Conservation (phyloP, 2,797 vertebrate genomes). For the Sebastes minor region DNA sequence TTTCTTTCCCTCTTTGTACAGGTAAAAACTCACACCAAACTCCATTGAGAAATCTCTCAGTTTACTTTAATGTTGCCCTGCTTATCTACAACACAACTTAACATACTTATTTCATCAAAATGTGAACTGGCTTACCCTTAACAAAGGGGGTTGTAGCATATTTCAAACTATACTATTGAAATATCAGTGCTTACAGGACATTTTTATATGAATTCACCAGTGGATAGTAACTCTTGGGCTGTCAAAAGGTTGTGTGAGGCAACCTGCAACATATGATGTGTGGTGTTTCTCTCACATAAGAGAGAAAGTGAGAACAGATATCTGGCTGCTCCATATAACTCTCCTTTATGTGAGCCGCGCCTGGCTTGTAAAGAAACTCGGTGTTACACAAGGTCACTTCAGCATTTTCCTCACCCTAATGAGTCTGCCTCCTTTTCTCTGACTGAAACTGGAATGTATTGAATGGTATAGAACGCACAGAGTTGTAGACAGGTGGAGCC, state of each 20-base stretch:
- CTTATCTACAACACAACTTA: conserved; percentile 24
- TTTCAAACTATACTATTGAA: background rate
- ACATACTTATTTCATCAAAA: conserved; percentile 4
- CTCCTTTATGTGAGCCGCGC: conserved; percentile 22
- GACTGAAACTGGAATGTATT: background rate
- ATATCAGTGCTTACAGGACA: background rate
- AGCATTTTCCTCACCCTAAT: conserved; percentile 25
- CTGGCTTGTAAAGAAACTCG: conserved; percentile 30
- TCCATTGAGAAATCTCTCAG: conserved; percentile 45
- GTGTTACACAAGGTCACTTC: conserved; percentile 16
- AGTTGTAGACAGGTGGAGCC: conserved; percentile 47
- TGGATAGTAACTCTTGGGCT: background rate
- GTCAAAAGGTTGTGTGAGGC: background rate
- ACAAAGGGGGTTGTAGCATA: background rate
- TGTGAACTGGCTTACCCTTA: background rate
- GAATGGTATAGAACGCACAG: background rate
- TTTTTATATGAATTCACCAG: background rate
- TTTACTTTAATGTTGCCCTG: background rate
- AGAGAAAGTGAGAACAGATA: background rate
- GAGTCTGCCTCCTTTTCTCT: conserved; percentile 11
- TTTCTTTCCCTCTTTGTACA: conserved; percentile 20
- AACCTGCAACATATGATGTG: background rate
- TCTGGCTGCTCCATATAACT: background rate
- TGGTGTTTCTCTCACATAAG: background rate
- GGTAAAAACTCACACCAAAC: conserved; percentile 34